phyloP scores from a whole-genome alignment of 2,113 vertebrate genomes.

The Lophochroa leadbeateri region DNA sequence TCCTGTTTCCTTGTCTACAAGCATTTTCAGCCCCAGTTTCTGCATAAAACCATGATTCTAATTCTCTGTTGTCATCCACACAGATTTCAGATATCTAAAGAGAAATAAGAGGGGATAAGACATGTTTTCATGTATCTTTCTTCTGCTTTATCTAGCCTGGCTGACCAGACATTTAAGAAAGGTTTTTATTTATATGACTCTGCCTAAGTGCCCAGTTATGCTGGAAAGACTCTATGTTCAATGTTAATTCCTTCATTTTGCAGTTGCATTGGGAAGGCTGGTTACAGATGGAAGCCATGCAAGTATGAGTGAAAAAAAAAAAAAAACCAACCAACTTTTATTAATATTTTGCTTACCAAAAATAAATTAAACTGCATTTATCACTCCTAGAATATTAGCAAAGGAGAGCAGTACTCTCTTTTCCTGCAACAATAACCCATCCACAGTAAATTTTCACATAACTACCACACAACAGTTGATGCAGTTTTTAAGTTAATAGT shows the following conservation, averaged over 20 bases:
- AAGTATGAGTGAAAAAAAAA: neutral
- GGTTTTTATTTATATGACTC: neutral
- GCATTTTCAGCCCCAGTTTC: neutral
- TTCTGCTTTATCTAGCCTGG: neutral
- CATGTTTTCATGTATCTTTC: neutral
- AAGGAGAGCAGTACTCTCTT: neutral
- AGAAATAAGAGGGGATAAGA: neutral
- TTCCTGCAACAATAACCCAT: neutral
- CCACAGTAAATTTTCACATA: conserved; percentile 16
- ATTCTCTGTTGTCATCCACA: neutral
- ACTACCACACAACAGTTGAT: neutral
- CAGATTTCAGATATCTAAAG: neutral
- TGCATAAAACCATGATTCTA: neutral
- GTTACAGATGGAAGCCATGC: neutral
- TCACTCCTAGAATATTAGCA: neutral
- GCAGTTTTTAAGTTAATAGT: conserved; percentile 37
- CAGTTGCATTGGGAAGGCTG: neutral
- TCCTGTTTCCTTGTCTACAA: neutral
- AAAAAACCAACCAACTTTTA: neutral
- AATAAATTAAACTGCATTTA: neutral
- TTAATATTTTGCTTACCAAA: neutral
- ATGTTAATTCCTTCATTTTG: neutral
- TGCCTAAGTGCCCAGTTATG: neutral
- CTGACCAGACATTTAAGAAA: neutral
- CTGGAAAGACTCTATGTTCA: neutral